These are phyloP conservation scores for Tetraodon nigroviridis DNA, from an alignment of 2,113 vertebrate genomes.

Conservation along the genomic window DNA sequence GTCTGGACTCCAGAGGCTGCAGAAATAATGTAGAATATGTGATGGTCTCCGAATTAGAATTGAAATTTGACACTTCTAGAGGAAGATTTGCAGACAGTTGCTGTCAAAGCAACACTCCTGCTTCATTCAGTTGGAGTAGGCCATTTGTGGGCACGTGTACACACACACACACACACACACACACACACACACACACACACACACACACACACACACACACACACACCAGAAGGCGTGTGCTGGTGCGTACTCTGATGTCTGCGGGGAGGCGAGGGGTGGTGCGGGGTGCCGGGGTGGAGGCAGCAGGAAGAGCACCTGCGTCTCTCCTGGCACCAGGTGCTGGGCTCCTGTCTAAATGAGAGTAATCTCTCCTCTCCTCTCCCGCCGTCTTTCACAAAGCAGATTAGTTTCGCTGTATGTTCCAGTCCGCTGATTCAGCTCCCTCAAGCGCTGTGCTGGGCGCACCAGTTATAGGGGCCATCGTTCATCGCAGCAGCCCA, in stretches of 20 bases:
- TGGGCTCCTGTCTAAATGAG: conserved; percentile 70
- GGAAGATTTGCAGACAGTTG: not conserved
- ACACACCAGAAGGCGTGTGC: conserved; percentile 18
- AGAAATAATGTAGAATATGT: not conserved
- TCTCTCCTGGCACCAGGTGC: conserved; percentile 72
- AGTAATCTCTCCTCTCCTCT: conserved; percentile 65
- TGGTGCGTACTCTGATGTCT: conserved; percentile 46
- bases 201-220: not conserved
- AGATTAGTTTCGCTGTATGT: conserved; percentile 72
- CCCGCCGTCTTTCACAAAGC: conserved; percentile 67
- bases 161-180: not conserved
- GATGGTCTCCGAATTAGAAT: not conserved
- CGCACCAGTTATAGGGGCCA: conserved; percentile 59
- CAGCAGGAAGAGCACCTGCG: conserved; percentile 74
- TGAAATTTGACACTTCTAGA: not conserved
- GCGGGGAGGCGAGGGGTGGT: conserved; percentile 28
- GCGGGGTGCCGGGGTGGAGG: conserved; percentile 49
- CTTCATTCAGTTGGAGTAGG: conserved; percentile 41
- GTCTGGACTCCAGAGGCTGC: not conserved
- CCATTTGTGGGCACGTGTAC: conserved; percentile 19
- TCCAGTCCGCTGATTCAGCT: conserved; percentile 69
- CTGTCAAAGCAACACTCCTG: conserved; percentile 67
- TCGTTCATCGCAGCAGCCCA: conserved; percentile 69
- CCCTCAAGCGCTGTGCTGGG: conserved; percentile 65
- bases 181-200: not conserved